A percentile compares a stretch with the other conserved stretches of the same genome.
phyloP scores from a whole-genome alignment of 2,888 invertebrate genomes.

The Steinernema scapterisci region DNA sequence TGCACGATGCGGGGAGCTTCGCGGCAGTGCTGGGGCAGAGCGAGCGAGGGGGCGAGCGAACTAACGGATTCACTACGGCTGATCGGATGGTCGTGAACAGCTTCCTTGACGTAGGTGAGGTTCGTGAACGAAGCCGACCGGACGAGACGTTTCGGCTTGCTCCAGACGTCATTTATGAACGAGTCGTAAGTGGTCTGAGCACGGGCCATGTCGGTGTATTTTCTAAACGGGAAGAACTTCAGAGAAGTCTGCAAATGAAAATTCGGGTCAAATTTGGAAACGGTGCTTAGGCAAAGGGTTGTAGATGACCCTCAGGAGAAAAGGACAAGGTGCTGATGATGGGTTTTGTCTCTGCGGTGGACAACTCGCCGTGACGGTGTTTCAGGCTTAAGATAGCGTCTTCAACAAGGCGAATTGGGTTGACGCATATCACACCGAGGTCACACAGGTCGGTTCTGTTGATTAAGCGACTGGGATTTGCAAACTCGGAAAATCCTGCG shows the following conservation, averaged over 20 bases:
- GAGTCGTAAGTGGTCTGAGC: constrained; percentile 61
- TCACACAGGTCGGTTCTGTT: too few relatives aligned
- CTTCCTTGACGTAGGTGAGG: constrained; percentile 62
- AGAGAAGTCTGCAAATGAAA: background rate
- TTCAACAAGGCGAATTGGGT: too few relatives aligned
- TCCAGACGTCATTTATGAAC: constrained; percentile 59
- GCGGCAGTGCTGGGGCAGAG: constrained; percentile 51
- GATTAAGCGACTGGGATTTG: too few relatives aligned
- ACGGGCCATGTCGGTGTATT: constrained; percentile 63
- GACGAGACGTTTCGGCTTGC: constrained; percentile 61
- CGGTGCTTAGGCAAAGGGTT: too few relatives aligned
- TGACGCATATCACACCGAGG: too few relatives aligned
- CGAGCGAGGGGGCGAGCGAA: constrained; percentile 64
- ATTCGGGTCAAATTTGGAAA: background rate
- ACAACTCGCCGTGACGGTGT: too few relatives aligned
- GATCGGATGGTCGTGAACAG: constrained; percentile 48
- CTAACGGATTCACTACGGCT: constrained; percentile 59
- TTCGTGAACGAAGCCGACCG: constrained; percentile 66
- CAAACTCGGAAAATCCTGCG: too few relatives aligned
- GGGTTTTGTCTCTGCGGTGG: too few relatives aligned
- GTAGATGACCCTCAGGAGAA: constrained; percentile 7
- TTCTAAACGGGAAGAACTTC: constrained; percentile 41
- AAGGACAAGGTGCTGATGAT: too few relatives aligned
- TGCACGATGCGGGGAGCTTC: constrained; percentile 66
- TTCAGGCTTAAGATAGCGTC: too few relatives aligned